Percentiles rank a stretch among this genome's conserved stretches.
These are phyloP conservation scores for Buphagus erythrorhynchus DNA, from an alignment of 2,797 vertebrate genomes.

Conservation along the genomic window DNA sequence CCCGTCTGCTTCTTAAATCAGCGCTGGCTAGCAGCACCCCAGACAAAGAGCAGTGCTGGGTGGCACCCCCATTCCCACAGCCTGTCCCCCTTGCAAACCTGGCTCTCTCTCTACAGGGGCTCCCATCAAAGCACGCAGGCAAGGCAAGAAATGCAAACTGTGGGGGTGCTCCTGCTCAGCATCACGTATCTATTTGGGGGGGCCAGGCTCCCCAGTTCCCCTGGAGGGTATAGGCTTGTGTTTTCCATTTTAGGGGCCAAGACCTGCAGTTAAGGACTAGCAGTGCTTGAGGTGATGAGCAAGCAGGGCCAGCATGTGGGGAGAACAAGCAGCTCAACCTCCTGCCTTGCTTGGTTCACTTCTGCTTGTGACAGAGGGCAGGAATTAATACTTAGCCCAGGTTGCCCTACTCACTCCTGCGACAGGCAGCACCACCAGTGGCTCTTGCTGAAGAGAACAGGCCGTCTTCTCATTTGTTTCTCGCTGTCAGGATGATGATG, in stretches of 20 bases:
- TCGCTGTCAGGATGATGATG: slow-evolving; percentile 8
- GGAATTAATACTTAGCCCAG: neutral
- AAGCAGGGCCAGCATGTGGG: neutral
- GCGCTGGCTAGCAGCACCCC: neutral
- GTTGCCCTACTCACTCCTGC: neutral
- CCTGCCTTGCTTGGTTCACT: neutral
- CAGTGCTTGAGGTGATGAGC: neutral
- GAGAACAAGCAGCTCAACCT: neutral
- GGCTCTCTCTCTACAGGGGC: accelerated
- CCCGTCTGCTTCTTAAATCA: neutral
- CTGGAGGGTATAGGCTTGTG: neutral
- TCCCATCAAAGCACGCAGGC: accelerated
- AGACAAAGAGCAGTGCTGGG: neutral
- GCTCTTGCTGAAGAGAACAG: neutral
- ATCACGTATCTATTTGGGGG: accelerated
- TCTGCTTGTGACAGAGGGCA: neutral
- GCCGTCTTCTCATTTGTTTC: slow-evolving; percentile 46
- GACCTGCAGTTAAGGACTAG: neutral
- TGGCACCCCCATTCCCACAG: neutral
- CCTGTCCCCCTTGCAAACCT: neutral
- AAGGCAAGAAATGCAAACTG: neutral
- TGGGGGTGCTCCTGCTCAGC: neutral
- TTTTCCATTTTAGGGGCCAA: neutral
- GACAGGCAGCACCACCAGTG: neutral
- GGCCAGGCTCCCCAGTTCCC: neutral